Evolutionary conservation across 2,888 invertebrate species (phyloP).

Genomic region (Villa cingulata): DNA sequence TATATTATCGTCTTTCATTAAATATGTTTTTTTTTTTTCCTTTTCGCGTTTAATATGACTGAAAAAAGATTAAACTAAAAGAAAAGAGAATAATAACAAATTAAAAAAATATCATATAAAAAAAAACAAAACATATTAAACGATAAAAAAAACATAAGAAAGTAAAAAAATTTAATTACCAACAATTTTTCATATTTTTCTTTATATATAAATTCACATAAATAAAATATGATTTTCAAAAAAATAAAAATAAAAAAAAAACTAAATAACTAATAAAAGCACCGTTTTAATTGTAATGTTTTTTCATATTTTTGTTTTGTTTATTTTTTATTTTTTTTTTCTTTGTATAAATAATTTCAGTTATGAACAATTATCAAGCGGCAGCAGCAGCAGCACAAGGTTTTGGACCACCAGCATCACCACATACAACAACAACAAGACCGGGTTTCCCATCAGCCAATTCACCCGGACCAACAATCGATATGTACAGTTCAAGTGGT

Average conservation of each 20-base stretch:
- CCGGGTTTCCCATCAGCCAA: slow-evolving; percentile 82
- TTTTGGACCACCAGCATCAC: slow-evolving; percentile 70
- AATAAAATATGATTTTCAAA: no score
- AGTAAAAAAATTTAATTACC: background rate
- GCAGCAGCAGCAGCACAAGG: slow-evolving; percentile 65
- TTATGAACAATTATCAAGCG: slow-evolving; percentile 93
- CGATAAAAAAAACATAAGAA: background rate
- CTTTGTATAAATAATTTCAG: slow-evolving; percentile 42
- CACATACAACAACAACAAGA: slow-evolving; percentile 55
- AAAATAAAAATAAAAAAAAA: no score
- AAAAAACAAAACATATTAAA: background rate
- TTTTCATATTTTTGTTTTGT: no score
- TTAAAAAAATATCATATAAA: no score
- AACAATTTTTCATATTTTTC: background rate
- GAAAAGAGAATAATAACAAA: no score
- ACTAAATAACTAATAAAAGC: no score
- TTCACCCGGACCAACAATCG: slow-evolving; percentile 82
- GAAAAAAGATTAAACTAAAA: no score
- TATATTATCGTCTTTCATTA: no score
- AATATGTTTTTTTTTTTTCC: no score
- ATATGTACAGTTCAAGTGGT: slow-evolving; percentile 81
- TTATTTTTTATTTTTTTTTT: background rate
- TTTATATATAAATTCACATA: slow-evolving; percentile 1
- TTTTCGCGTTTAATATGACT: no score
- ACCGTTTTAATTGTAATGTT: background rate